Evolutionary conservation across 1,140 invertebrate genomes (phyloP).

Genomic region (Ericerus pela): DNA sequence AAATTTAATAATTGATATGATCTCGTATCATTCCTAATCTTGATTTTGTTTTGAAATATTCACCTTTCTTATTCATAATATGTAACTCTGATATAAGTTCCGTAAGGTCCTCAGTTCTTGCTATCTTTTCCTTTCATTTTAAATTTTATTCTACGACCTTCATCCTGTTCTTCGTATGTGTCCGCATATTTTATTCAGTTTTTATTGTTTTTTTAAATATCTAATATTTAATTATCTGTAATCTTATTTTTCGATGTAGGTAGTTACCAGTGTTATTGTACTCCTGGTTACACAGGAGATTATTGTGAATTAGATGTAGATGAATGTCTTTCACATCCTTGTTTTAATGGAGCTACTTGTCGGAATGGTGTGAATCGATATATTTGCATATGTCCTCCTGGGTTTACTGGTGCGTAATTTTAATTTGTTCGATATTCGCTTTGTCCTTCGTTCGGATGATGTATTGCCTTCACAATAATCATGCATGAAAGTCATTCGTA

Average conservation of each 20-base stretch:
- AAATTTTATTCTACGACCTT: neutral
- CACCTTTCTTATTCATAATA: too few relatives aligned
- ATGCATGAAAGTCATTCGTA: too few relatives aligned
- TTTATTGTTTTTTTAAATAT: neutral
- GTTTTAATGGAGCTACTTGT: constrained; percentile 75
- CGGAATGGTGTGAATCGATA: constrained; percentile 72
- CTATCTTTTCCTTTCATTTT: neutral
- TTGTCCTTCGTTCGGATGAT: too few relatives aligned
- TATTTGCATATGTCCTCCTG: constrained; percentile 64
- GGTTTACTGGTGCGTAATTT: constrained; percentile 45
- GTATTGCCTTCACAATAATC: too few relatives aligned
- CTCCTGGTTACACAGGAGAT: constrained; percentile 66
- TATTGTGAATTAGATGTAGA: constrained; percentile 71
- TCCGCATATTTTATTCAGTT: neutral
- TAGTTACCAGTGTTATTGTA: constrained; percentile 70
- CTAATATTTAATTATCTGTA: neutral
- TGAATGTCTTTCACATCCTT: constrained; percentile 75
- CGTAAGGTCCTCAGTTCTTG: neutral
- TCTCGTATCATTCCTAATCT: constrained; percentile 4
- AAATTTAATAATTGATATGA: neutral
- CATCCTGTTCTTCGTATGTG: neutral
- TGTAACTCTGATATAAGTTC: too few relatives aligned
- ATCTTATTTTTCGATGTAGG: constrained; percentile 32
- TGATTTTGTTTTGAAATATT: too few relatives aligned
- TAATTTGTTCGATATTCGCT: constrained; percentile 1